A percentile compares a stretch with the other conserved stretches of the same genome.
phyloP scores from a whole-genome alignment of 2,797 vertebrate species.

The Phrynocephalus guinanensis region DNA sequence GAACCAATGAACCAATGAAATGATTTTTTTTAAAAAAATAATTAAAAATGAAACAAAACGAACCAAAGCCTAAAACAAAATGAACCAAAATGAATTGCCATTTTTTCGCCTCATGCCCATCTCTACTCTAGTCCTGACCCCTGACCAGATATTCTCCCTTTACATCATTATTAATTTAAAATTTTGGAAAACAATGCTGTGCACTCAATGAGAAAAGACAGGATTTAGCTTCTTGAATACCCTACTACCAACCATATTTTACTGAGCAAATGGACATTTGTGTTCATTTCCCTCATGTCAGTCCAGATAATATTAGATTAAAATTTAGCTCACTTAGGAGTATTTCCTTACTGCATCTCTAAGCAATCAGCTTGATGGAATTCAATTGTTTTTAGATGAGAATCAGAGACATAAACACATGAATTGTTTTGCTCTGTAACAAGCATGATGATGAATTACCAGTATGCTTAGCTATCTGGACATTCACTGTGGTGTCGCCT shows the following conservation, averaged over 20 bases:
- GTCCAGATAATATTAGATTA: not conserved
- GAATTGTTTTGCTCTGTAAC: conserved; percentile 42
- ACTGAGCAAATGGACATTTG: not conserved
- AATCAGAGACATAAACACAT: conserved; percentile 27
- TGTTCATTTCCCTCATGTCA: not conserved
- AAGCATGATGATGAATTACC: conserved; percentile 26
- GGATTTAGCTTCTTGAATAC: rapidly evolving
- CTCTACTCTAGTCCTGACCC: too few species aligned
- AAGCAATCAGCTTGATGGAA: conserved; percentile 33
- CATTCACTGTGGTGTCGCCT: conserved; percentile 50
- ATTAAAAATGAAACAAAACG: too few species aligned
- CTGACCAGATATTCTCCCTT: not conserved
- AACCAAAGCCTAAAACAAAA: too few species aligned
- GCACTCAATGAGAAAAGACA: not conserved
- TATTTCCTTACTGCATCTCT: not conserved
- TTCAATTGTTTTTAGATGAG: conserved; percentile 42
- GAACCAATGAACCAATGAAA: too few species aligned
- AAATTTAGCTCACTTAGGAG: conserved; percentile 12
- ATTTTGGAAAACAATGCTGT: not conserved
- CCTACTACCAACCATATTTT: not conserved
- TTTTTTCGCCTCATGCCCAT: too few species aligned
- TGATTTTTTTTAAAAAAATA: too few species aligned
- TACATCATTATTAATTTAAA: not conserved
- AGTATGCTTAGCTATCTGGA: conserved; percentile 55
- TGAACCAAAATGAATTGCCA: too few species aligned